A percentile compares a stretch with the other conserved stretches of the same genome.
phyloP scores from a whole-genome alignment of 2,888 invertebrate species.

The Sabatieria punctata region DNA sequence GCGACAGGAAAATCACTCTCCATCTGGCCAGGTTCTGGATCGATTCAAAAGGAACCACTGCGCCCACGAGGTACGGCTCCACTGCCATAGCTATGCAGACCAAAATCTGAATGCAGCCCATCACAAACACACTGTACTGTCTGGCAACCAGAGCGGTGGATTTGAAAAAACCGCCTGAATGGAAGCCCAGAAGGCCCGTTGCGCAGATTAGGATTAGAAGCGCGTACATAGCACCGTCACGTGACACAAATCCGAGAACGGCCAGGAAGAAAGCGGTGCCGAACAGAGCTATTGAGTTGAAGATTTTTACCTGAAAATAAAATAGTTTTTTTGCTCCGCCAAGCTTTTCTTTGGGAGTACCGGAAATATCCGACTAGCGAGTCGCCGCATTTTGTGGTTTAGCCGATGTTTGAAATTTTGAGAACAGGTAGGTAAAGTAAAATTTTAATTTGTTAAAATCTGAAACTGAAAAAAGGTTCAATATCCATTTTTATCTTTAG shows the following conservation, averaged over 20 bases:
- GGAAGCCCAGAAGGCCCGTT: slow-evolving; percentile 1
- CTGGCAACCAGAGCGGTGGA: slow-evolving; percentile 13
- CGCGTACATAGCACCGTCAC: not conserved
- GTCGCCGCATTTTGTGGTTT: too few species aligned
- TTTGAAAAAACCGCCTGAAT: slow-evolving; percentile 15
- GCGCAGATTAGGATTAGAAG: not conserved
- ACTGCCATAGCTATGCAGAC: too few species aligned
- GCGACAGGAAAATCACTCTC: slow-evolving; percentile 14
- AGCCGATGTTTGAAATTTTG: too few species aligned
- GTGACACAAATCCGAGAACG: not conserved
- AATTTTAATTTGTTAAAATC: too few species aligned
- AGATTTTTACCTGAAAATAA: not conserved
- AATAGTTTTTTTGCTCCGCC: too few species aligned
- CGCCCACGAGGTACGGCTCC: too few species aligned
- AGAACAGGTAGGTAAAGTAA: too few species aligned
- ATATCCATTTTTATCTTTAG: too few species aligned
- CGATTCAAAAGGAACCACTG: slow-evolving; percentile 13
- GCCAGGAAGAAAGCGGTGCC: not conserved
- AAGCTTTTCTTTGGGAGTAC: too few species aligned
- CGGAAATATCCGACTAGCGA: too few species aligned
- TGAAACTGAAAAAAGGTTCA: too few species aligned
- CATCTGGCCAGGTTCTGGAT: slow-evolving; percentile 18
- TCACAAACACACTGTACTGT: slow-evolving; percentile 15
- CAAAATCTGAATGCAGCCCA: slow-evolving; percentile 11
- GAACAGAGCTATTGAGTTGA: not conserved